phyloP scores from a whole-genome alignment of 2,797 vertebrate species.

The Bovichtus diacanthus region DNA sequence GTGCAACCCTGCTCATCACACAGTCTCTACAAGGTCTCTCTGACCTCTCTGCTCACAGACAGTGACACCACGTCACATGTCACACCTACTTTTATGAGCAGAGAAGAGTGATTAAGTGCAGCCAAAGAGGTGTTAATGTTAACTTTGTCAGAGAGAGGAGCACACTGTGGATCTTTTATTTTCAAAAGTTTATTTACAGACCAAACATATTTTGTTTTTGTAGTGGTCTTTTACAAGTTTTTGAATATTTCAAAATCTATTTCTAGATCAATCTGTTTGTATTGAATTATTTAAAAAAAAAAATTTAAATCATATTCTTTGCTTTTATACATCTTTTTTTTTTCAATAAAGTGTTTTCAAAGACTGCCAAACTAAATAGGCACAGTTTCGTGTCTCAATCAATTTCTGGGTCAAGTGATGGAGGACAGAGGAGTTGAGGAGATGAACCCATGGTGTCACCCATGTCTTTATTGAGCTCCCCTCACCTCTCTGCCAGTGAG shows the following conservation, averaged over 20 bases:
- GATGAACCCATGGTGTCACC: background rate
- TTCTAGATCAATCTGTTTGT: too few species aligned
- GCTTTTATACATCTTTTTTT: too few species aligned
- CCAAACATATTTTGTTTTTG: too few species aligned
- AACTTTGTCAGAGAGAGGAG: background rate
- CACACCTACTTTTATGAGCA: background rate
- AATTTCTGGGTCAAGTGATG: too few species aligned
- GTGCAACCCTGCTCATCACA: constrained; percentile 2
- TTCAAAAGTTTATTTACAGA: background rate
- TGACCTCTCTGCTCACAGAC: constrained; percentile 12
- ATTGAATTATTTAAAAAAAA: too few species aligned
- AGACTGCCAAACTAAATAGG: too few species aligned
- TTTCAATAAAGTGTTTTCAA: too few species aligned
- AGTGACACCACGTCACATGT: background rate
- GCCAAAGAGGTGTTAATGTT: background rate
- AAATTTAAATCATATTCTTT: too few species aligned
- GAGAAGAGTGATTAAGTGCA: background rate
- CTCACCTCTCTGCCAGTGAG: background rate
- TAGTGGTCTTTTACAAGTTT: background rate
- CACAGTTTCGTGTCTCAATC: too few species aligned
- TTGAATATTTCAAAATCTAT: background rate
- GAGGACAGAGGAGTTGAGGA: too few species aligned
- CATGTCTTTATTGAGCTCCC: background rate
- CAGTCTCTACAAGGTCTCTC: constrained; percentile 4
- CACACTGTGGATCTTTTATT: background rate